A percentile compares a stretch with the other conserved stretches of the same genome.
Conservation (phyloP, 2,888 invertebrate genomes). For the Orthosia incerta region DNA sequence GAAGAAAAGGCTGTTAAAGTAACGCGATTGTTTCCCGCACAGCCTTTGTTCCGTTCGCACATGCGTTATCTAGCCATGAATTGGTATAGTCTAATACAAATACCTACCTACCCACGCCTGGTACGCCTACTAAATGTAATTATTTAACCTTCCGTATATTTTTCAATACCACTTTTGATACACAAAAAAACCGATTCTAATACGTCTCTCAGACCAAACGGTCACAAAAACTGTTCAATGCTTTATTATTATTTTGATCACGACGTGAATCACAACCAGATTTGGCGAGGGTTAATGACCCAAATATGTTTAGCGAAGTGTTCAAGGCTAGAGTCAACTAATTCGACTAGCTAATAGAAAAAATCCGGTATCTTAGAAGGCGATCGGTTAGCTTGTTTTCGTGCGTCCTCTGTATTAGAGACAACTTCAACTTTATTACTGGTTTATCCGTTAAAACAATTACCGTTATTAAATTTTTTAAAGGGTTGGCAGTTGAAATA, state of each 20-base stretch:
- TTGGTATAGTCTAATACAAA: slow-evolving; percentile 62
- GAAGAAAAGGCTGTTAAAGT: slow-evolving; percentile 71
- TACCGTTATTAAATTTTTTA: slow-evolving; percentile 82
- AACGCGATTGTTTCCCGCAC: slow-evolving; percentile 70
- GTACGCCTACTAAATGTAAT: slow-evolving; percentile 79
- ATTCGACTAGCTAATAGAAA: slow-evolving; percentile 85
- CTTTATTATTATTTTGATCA: slow-evolving; percentile 90
- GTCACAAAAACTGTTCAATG: slow-evolving; percentile 88
- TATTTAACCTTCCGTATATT: slow-evolving; percentile 83
- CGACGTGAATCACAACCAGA: slow-evolving; percentile 90
- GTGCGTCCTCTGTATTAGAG: slow-evolving; percentile 67
- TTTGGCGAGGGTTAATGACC: slow-evolving; percentile 90
- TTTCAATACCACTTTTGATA: slow-evolving; percentile 74
- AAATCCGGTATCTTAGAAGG: slow-evolving; percentile 83
- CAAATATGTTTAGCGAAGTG: slow-evolving; percentile 88
- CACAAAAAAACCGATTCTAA: slow-evolving; percentile 82
- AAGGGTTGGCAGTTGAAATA: slow-evolving; percentile 40
- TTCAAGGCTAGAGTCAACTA: slow-evolving; percentile 88
- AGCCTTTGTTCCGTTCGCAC: slow-evolving; percentile 69
- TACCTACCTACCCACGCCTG: slow-evolving; percentile 74
- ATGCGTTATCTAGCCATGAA: slow-evolving; percentile 69
- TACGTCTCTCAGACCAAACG: slow-evolving; percentile 82
- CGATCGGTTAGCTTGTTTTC: slow-evolving; percentile 78
- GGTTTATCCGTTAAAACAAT: slow-evolving; percentile 76
- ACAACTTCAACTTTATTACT: slow-evolving; percentile 76